Evolutionary conservation across 2,888 invertebrate genomes (phyloP), one percentile per base, ranked within the genome.

Genomic region (Netelia melanura): DNA sequence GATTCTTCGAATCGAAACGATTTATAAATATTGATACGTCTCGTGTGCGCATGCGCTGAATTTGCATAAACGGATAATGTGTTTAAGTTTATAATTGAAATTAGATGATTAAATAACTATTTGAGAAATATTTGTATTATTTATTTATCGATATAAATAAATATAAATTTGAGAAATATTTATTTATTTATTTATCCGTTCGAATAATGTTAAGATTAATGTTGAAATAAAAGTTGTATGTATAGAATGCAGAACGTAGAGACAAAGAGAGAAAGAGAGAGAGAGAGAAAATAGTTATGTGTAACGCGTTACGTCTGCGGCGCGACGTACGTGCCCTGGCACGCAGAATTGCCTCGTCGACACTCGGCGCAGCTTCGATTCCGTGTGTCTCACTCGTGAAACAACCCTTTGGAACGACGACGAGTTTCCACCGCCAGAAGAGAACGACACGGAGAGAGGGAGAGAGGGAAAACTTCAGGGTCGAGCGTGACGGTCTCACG

Each of bases 401-500:
- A 56, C 82, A 80, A 83, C 74, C 83, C 83, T 83, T 68, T n/a
- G 75, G 48, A 38, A 61, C 62, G 81, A 23, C 67, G 64, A 38
- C 76, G 64, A 65, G 70, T 82, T 68, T 64, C 58, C 38, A 48
- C 68, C 62, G 56, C 21, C 21, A 38, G 38, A 6, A 38, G 6
- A 48, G 48, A 10, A 14, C 10, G 48, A 48, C 9, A 48, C 9
- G 9, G 3, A 48, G 11, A 48, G 11, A 48, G 48, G 14, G 48
- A 10, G 48, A 48, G 11, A 48, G 48, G 14, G 48, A 48, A 14
- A 48, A 48, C 68, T 70, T 74, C 77, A 71, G 82, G 71, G 77
- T 82, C 72, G 82, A 77, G 67, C 81, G 81, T 76, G 77, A 81
- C 84, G 78, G 30, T 77, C 82, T 58, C 65, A 38, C 8, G 38